Evolutionary conservation across 2,113 vertebrate genomes (phyloP).

Genomic region (Cebus imitator): DNA sequence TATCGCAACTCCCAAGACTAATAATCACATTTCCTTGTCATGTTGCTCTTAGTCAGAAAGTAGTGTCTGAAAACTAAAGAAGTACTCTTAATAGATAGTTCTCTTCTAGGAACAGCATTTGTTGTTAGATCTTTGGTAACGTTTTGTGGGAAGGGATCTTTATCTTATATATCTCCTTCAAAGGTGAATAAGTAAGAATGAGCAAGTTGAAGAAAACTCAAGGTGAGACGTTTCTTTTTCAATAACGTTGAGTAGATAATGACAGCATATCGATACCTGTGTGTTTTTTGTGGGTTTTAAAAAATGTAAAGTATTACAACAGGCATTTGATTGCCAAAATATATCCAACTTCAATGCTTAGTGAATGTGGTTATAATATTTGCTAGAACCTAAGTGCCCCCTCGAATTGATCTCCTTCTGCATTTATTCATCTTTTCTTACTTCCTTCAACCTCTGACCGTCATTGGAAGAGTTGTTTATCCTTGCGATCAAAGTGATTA

Average conservation of each 20-base stretch:
- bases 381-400: not conserved
- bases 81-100: not conserved
- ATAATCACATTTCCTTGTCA: slow-evolving; percentile 26
- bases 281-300: not conserved
- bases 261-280: not conserved
- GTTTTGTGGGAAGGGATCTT: slow-evolving; percentile 20
- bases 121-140: slow-evolving; percentile 35
- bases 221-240: not conserved
- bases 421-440: not conserved
- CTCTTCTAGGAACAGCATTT: not conserved
- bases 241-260: not conserved
- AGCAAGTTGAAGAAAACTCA: not conserved
- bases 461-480: not conserved
- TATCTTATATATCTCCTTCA: slow-evolving; percentile 33
- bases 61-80: not conserved
- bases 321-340: not conserved
- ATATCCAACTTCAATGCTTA: not conserved
- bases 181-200: slow-evolving; percentile 50
- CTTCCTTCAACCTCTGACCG: not conserved
- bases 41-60: not conserved
- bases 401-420: not conserved
- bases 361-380: not conserved
- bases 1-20: not conserved
- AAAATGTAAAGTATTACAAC: not conserved
- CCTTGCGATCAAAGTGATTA: not conserved